A percentile compares a stretch with the other conserved stretches of the same genome.
Evolutionary conservation across 2,113 vertebrate species (phyloP).

Genomic region (Pithys albifrons): DNA sequence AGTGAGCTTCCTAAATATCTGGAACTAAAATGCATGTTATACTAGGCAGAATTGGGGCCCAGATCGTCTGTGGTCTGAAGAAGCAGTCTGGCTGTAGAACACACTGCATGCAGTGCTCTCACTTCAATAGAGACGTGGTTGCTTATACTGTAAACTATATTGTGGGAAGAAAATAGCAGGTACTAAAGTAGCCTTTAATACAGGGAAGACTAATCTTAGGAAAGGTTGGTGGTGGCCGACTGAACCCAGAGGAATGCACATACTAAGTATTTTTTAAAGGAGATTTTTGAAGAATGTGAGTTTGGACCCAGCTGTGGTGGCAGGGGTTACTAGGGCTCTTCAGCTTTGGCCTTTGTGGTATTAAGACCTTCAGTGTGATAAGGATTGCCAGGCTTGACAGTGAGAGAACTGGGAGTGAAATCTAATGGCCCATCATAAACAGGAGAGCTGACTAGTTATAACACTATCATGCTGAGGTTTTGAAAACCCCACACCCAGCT

Average conservation of each 20-base stretch:
- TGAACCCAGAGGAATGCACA: not conserved
- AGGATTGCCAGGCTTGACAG: not conserved
- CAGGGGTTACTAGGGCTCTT: not conserved
- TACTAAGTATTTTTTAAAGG: not conserved
- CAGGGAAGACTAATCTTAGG: not conserved
- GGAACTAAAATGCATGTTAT: not conserved
- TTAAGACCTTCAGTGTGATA: not conserved
- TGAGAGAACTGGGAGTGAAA: not conserved
- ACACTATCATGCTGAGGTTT: not conserved
- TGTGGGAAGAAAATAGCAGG: not conserved
- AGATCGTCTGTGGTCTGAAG: not conserved
- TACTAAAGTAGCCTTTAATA: not conserved
- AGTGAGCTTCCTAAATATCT: not conserved
- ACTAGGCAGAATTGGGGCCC: not conserved
- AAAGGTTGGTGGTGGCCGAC: not conserved
- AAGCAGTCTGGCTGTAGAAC: not conserved
- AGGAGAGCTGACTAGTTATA: not conserved
- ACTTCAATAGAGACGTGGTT: not conserved
- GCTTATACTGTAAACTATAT: not conserved
- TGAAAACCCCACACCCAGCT: not conserved
- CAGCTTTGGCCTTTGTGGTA: accelerated
- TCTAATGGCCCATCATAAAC: not conserved
- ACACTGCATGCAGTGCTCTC: accelerated
- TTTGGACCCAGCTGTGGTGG: not conserved
- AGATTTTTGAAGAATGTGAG: not conserved